A percentile compares a stretch with the other conserved stretches of the same genome.
phyloP scores from a whole-genome alignment of 2,113 vertebrate genomes.

The Cichladusa arquata region DNA sequence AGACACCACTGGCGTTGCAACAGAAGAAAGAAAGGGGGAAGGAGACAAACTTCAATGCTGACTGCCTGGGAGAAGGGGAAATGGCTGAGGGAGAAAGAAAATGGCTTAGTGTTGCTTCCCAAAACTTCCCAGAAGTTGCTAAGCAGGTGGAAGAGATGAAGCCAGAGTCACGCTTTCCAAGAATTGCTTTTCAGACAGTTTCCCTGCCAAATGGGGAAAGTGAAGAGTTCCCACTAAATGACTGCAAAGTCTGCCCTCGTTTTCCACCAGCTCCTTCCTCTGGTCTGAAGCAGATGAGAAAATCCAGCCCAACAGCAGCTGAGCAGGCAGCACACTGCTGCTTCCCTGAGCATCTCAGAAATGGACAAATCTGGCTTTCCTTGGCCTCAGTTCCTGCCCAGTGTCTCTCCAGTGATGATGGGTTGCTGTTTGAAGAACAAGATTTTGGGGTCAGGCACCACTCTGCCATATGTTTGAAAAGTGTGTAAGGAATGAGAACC shows the following conservation, averaged over 20 bases:
- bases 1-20: conserved; percentile 2
- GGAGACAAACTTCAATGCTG: neutral
- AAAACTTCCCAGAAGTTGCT: conserved; percentile 11
- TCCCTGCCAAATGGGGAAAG: neutral
- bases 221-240: neutral
- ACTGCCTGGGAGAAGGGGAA: neutral
- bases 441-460: neutral
- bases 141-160: conserved; percentile 4
- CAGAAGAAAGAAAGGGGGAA: conserved; percentile 28
- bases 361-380: neutral
- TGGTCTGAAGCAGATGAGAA: neutral
- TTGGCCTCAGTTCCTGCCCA: neutral
- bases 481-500: neutral
- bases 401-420: neutral
- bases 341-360: neutral
- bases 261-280: neutral
- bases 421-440: neutral
- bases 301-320: neutral
- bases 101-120: neutral
- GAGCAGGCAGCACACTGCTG: neutral
- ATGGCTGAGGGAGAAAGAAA: neutral
- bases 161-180: neutral
- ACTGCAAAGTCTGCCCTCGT: neutral
- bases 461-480: neutral
- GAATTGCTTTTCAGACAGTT: neutral